Conservation (phyloP, 2,113 vertebrate genomes). For the Boleophthalmus pectinirostris region DNA sequence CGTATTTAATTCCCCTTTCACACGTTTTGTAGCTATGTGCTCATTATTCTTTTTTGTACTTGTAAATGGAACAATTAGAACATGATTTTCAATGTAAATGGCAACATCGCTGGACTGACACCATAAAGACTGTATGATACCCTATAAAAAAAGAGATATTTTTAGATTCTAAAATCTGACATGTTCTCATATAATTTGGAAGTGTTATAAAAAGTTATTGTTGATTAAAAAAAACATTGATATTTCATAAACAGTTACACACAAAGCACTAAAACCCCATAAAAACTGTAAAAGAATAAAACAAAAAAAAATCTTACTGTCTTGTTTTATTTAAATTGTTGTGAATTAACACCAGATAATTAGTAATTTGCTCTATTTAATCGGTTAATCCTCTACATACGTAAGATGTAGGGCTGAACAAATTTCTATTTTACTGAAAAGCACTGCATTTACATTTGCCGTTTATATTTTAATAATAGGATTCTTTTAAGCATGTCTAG, state of each 20-base stretch:
- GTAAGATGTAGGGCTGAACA: no score
- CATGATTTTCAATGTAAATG: not conserved
- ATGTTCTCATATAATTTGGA: not conserved
- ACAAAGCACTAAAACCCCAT: not conserved
- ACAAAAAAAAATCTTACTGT: not conserved
- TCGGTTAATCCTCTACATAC: no score
- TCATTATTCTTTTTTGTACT: not conserved
- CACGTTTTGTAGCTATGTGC: not conserved
- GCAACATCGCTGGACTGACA: not conserved
- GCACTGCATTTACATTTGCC: no score
- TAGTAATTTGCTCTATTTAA: no score
- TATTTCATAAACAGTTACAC: not conserved
- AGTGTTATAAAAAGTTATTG: not conserved
- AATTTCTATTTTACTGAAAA: no score
- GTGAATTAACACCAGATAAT: not conserved
- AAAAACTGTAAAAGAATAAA: slow-evolving; percentile 11
- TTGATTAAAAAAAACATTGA: not conserved
- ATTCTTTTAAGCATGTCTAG: no score
- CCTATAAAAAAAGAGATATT: not conserved
- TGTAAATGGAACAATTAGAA: not conserved
- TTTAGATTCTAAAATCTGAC: not conserved
- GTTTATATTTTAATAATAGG: no score
- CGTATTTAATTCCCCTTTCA: not conserved
- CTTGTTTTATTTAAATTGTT: not conserved
- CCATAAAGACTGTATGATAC: not conserved